These are phyloP conservation scores for Bombus cullumanus DNA, from an alignment of 1,140 invertebrate species.

Conservation along the genomic window DNA sequence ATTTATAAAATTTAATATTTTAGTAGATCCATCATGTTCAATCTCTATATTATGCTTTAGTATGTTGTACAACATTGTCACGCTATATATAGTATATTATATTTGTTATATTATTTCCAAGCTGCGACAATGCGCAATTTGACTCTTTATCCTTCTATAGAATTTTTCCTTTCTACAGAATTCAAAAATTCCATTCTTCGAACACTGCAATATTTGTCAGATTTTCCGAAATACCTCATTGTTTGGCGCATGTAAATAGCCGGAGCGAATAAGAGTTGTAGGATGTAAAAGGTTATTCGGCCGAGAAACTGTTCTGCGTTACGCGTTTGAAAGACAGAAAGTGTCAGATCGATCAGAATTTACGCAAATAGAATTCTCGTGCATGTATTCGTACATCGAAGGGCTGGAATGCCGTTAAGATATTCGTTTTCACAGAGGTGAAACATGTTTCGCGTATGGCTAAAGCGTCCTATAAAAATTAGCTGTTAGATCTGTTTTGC, in stretches of 20 bases:
- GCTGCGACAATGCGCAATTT: too few relatives aligned
- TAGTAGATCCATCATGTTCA: too few relatives aligned
- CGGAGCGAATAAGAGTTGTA: too few relatives aligned
- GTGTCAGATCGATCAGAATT: slow-evolving; percentile 46
- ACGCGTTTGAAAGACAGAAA: slow-evolving; percentile 30
- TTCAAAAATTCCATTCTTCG: too few relatives aligned
- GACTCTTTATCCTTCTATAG: background rate
- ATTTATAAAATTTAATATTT: background rate
- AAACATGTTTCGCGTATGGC: background rate
- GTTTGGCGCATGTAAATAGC: background rate
- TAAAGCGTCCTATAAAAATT: background rate
- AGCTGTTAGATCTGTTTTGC: background rate
- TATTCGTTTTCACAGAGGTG: background rate
- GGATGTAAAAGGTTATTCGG: background rate
- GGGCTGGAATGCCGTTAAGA: background rate
- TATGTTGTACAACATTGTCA: too few relatives aligned
- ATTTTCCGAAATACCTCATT: background rate
- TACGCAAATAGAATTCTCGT: slow-evolving; percentile 43
- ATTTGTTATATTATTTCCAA: too few relatives aligned
- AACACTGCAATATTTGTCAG: background rate
- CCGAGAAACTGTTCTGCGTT: slow-evolving; percentile 14
- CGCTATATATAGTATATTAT: too few relatives aligned
- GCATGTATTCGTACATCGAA: background rate
- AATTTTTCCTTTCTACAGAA: background rate
- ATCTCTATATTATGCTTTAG: too few relatives aligned